Evolutionary conservation across 2,113 vertebrate genomes (phyloP).

Genomic region (Urocitellus parryii): DNA sequence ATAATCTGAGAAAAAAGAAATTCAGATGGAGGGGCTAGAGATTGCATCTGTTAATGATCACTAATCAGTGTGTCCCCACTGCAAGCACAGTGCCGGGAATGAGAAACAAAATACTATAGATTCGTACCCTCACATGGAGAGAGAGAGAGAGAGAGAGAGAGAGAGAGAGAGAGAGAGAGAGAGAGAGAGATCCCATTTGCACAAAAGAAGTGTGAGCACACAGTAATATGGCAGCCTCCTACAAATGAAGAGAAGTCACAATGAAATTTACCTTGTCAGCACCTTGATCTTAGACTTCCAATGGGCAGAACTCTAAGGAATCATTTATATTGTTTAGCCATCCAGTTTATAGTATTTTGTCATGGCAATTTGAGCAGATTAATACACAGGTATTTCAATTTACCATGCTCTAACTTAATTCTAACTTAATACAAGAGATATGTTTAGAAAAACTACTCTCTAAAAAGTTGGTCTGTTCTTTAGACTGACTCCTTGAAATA

Average conservation of each 20-base stretch:
- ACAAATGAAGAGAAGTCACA: not conserved
- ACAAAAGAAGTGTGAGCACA: not conserved
- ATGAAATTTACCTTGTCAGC: not conserved
- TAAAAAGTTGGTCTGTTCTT: not conserved
- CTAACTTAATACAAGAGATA: not conserved
- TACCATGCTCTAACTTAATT: not conserved
- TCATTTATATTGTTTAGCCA: not conserved
- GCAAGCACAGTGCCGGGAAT: not conserved
- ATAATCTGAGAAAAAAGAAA: not conserved
- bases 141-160: not conserved
- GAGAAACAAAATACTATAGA: too few relatives aligned
- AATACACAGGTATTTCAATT: conserved; percentile 25
- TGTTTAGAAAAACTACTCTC: not conserved
- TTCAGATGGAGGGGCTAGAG: not conserved
- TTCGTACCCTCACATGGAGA: too few relatives aligned
- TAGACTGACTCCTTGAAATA: not conserved
- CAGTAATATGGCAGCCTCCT: too few relatives aligned
- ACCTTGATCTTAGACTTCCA: not conserved
- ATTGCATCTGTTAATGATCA: not conserved
- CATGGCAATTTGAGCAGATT: not conserved
- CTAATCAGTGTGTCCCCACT: not conserved
- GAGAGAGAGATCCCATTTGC: not conserved
- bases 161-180: not conserved
- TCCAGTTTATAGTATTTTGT: not conserved
- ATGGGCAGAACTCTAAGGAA: not conserved